These are phyloP conservation scores for Myodes glareolus DNA, from an alignment of 2,113 vertebrate genomes.

Conservation along the genomic window DNA sequence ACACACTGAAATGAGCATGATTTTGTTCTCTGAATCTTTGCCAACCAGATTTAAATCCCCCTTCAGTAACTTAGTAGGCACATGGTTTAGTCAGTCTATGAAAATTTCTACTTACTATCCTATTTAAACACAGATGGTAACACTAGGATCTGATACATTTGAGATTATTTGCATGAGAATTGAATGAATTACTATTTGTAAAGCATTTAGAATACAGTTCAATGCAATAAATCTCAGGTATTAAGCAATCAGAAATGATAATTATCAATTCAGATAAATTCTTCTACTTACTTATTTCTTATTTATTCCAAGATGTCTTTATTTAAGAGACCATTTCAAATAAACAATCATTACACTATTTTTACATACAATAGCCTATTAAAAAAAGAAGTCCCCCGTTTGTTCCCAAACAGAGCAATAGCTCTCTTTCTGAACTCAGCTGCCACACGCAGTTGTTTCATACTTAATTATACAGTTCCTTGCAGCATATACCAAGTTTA, in stretches of 20 bases:
- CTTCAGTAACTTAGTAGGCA: not conserved
- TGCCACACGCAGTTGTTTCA: not conserved
- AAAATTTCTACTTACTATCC: not conserved
- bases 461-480: not conserved
- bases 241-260: slow-evolving; percentile 4
- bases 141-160: not conserved
- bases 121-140: not conserved
- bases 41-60: not conserved
- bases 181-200: not conserved
- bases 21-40: not conserved
- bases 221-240: not conserved
- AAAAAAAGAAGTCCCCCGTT: not conserved
- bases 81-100: not conserved
- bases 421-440: slow-evolving; percentile 25
- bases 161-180: not conserved
- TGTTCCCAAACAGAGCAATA: not conserved
- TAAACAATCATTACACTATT: not conserved
- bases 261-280: not conserved
- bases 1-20: not conserved
- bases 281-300: not conserved
- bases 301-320: not conserved
- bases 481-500: not conserved
- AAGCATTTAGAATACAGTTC: not conserved
- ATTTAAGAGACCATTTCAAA: not conserved
- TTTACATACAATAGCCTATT: not conserved